Conservation (phyloP, 2,888 invertebrate species). For the Aspidiotus destructor region DNA sequence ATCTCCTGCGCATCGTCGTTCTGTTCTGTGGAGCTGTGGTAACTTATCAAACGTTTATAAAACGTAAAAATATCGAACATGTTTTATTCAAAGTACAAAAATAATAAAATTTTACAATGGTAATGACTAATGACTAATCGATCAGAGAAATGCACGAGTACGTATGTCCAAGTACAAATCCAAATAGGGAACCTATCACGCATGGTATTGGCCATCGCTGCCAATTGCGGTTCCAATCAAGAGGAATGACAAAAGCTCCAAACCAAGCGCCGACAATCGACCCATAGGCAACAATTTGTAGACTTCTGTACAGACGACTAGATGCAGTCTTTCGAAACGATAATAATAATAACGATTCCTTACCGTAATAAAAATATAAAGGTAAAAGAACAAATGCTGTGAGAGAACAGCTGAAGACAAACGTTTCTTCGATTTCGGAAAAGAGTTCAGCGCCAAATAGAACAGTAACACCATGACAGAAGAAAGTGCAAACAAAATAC, state of each 20-base stretch:
- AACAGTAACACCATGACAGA: constrained; percentile 53
- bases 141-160: not conserved
- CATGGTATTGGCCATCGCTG: constrained; percentile 71
- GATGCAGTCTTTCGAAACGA: constrained; percentile 46
- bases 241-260: constrained; percentile 72
- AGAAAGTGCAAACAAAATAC: constrained; percentile 43
- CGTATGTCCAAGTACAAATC: constrained; percentile 39
- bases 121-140: too few relatives aligned
- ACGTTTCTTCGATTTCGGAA: constrained; percentile 55
- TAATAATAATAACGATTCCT: constrained; percentile 41
- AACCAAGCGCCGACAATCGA: constrained; percentile 70
- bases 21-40: not conserved
- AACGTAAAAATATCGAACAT: not conserved
- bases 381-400: constrained; percentile 56
- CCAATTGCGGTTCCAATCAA: constrained; percentile 88
- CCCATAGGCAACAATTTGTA: constrained; percentile 45
- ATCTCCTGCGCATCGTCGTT: not conserved
- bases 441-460: constrained; percentile 59
- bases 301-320: constrained; percentile 36
- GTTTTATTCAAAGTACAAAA: not conserved
- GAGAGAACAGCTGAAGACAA: constrained; percentile 54
- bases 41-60: not conserved
- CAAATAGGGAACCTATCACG: constrained; percentile 56
- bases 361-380: constrained; percentile 52
- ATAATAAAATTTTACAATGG: not conserved